Percentiles rank a stretch among this genome's conserved stretches.
Evolutionary conservation across 2,113 vertebrate genomes (phyloP).

Genomic region (Zosterops borbonicus): DNA sequence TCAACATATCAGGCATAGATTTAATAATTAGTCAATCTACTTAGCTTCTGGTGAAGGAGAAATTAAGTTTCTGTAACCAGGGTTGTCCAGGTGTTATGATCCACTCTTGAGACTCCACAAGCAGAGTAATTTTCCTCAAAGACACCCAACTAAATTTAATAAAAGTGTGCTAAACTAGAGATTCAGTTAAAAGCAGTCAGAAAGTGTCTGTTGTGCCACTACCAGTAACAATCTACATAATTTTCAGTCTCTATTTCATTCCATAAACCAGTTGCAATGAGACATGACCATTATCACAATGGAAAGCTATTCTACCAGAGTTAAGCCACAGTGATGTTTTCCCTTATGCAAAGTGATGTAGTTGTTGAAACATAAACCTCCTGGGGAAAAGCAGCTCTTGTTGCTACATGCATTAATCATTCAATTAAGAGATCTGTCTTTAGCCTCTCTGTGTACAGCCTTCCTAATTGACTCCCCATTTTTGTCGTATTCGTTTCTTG

Average conservation of each 20-base stretch:
- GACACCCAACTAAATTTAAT: background rate
- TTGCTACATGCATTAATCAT: background rate
- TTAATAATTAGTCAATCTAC: background rate
- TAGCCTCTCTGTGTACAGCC: background rate
- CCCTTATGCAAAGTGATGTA: background rate
- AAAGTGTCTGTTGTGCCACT: background rate
- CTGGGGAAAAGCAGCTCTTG: background rate
- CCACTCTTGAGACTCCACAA: background rate
- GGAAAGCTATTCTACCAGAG: background rate
- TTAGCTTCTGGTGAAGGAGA: background rate
- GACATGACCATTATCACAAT: background rate
- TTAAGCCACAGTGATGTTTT: background rate
- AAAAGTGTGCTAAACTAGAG: background rate
- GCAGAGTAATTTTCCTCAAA: background rate
- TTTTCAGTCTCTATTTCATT: background rate
- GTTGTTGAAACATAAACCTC: background rate
- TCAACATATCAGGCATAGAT: background rate
- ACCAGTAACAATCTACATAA: background rate
- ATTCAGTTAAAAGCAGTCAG: background rate
- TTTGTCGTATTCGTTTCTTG: accelerated
- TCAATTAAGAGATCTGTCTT: background rate
- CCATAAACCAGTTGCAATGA: background rate
- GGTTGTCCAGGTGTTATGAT: background rate
- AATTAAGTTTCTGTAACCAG: background rate
- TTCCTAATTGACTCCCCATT: background rate